Conservation (phyloP, 2,797 vertebrate genomes). For the Caiman crocodilus region DNA sequence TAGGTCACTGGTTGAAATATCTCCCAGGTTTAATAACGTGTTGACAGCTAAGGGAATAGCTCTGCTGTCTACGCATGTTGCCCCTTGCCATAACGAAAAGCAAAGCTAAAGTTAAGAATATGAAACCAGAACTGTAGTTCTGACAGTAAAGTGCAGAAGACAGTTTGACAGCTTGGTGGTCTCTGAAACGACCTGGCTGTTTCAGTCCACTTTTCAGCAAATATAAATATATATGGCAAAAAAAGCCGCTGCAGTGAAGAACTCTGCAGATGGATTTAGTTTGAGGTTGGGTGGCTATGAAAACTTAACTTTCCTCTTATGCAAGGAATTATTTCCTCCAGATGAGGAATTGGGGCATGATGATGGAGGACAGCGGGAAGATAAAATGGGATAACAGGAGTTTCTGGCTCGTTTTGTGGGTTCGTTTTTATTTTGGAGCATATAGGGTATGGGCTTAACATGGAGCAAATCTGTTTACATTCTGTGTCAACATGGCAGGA, state of each 20-base stretch:
- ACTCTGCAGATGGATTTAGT: background rate
- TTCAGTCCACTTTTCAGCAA: background rate
- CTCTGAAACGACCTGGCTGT: background rate
- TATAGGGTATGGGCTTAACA: background rate
- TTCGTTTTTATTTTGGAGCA: slow-evolving; percentile 3
- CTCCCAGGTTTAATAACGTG: rapidly evolving
- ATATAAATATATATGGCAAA: background rate
- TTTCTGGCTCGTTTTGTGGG: background rate
- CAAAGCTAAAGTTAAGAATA: rapidly evolving
- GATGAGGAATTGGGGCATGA: background rate
- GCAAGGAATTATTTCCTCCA: background rate
- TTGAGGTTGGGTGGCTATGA: background rate
- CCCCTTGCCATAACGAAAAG: rapidly evolving
- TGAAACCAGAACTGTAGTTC: background rate
- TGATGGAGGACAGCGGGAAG: background rate
- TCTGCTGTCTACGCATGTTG: rapidly evolving
- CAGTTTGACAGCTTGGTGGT: background rate
- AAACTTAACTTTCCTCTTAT: background rate
- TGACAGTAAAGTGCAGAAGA: background rate
- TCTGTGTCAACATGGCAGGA: background rate
- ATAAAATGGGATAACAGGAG: background rate
- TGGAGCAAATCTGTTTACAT: background rate
- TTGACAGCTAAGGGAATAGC: background rate
- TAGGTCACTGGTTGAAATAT: background rate
- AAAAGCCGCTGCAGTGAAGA: background rate